Conservation (phyloP, 2,797 vertebrate species). For the Brachyalestes nurse region DNA sequence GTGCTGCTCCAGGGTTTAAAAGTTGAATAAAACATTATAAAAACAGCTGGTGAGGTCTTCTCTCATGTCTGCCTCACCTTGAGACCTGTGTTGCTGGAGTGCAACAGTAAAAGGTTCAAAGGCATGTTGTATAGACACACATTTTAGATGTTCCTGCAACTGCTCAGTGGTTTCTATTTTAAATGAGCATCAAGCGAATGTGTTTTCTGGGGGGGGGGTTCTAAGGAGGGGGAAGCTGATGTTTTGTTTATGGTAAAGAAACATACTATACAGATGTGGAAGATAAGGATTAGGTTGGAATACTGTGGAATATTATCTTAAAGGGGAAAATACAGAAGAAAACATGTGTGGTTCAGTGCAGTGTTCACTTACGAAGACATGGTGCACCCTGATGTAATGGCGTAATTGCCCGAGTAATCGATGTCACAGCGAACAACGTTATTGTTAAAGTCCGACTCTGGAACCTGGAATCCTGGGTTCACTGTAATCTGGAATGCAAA, state of each 20-base stretch:
- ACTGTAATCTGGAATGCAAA: conserved; percentile 76
- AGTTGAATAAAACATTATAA: neutral
- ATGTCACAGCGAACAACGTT: conserved; percentile 81
- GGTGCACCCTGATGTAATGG: conserved; percentile 75
- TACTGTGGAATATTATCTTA: neutral
- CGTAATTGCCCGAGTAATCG: conserved; percentile 78
- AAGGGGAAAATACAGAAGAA: neutral
- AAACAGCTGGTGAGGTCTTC: neutral
- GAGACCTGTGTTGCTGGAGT: neutral
- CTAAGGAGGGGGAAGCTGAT: neutral
- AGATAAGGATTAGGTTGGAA: neutral
- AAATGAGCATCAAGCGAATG: too few relatives aligned
- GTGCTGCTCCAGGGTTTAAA: neutral
- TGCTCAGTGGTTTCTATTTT: too few relatives aligned
- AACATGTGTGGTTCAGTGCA: neutral
- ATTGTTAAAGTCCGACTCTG: conserved; percentile 82
- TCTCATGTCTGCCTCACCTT: too few relatives aligned
- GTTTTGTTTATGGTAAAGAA: neutral
- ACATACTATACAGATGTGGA: neutral
- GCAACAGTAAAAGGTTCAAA: neutral
- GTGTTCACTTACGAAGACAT: conserved; percentile 69
- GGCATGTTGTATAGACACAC: neutral
- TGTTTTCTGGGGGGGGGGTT: neutral
- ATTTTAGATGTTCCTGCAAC: too few relatives aligned
- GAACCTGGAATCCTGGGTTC: conserved; percentile 80